These are phyloP conservation scores for Scolopax bukidnonensis DNA, from an alignment of 2,797 vertebrate genomes.

Conservation along the genomic window DNA sequence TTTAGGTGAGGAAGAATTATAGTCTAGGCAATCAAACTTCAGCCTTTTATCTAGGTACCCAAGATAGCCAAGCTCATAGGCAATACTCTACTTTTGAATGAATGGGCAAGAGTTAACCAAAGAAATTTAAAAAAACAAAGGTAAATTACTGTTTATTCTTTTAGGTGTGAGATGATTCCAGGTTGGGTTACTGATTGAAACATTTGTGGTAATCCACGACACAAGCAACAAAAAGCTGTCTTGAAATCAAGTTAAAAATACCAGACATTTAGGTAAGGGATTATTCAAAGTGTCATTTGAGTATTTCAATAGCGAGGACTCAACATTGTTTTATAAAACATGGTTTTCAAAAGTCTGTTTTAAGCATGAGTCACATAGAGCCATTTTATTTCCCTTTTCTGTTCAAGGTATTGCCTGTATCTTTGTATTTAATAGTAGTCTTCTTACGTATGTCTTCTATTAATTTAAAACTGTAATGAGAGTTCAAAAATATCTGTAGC, in stretches of 20 bases:
- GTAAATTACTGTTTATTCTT: not conserved
- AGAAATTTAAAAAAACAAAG: not conserved
- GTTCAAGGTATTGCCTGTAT: not conserved
- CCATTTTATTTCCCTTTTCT: not conserved
- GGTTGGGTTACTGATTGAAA: not conserved
- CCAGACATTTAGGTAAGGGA: not conserved
- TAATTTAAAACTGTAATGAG: not conserved
- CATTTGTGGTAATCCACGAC: fast-evolving
- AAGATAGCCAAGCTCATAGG: not conserved
- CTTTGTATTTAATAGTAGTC: not conserved
- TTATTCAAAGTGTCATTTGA: not conserved
- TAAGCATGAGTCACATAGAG: not conserved
- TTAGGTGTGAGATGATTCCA: not conserved
- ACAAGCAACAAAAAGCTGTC: not conserved
- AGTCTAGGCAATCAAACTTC: not conserved
- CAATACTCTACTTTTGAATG: not conserved
- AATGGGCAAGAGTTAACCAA: not conserved
- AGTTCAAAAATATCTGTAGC: not conserved
- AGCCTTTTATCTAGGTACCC: not conserved
- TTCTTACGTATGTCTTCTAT: not conserved
- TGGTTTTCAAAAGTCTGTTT: not conserved
- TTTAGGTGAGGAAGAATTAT: not conserved
- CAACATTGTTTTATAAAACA: not conserved
- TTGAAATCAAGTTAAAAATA: not conserved
- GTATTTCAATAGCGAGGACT: not conserved